Percentiles rank a stretch among this genome's conserved stretches.
Conservation (phyloP, 2,797 vertebrate species). For the Lepidocolaptes lacrymiger region DNA sequence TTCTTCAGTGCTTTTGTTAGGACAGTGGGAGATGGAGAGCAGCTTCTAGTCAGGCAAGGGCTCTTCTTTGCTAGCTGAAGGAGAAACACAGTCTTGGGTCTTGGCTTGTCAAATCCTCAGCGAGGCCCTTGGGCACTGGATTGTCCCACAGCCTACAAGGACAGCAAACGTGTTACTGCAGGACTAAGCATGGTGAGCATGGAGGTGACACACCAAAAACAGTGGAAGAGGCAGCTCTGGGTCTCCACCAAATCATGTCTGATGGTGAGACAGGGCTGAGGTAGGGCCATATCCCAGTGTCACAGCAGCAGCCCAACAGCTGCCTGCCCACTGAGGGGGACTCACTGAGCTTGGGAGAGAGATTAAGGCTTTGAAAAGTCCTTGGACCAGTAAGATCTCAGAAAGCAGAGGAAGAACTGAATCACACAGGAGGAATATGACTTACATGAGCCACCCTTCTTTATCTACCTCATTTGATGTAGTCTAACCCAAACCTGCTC, state of each 20-base stretch:
- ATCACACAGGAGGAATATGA: not conserved
- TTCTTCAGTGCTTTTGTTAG: not conserved
- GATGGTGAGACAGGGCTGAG: not conserved
- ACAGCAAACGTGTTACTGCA: not conserved
- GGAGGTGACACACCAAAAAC: not conserved
- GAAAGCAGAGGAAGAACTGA: not conserved
- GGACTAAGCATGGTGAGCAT: rapidly evolving
- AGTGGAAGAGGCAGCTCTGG: not conserved
- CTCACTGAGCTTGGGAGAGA: not conserved
- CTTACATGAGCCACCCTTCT: not conserved
- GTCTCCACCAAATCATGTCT: not conserved
- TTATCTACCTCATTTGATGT: not conserved
- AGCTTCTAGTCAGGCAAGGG: not conserved
- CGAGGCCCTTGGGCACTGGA: constrained; percentile 41
- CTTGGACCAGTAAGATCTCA: not conserved
- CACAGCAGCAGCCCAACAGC: not conserved
- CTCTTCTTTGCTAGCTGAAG: constrained; percentile 54
- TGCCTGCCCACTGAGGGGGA: not conserved
- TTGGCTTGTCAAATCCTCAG: constrained; percentile 66
- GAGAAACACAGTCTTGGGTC: constrained; percentile 86
- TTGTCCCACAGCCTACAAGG: constrained; percentile 88
- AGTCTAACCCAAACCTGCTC: not conserved
- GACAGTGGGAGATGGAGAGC: not conserved
- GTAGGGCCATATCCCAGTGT: rapidly evolving
- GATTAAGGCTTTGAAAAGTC: not conserved